These are phyloP conservation scores for Pocillopora damicornis DNA, from an alignment of 64 coral and sea anemone genomes.

Conservation along the genomic window DNA sequence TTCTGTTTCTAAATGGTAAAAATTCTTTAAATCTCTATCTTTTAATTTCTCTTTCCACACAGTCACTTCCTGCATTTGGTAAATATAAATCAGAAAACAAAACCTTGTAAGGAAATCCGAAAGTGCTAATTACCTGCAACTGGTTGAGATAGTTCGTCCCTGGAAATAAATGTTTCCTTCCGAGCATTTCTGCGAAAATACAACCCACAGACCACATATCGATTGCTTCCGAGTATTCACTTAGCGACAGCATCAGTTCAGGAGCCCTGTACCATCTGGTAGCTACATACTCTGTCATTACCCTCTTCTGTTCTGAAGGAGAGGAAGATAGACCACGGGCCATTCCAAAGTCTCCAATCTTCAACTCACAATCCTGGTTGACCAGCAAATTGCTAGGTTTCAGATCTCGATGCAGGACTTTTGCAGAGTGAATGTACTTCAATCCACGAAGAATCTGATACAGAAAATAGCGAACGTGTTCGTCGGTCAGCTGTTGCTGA, in stretches of 20 bases:
- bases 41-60: too few relatives aligned
- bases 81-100: too few relatives aligned
- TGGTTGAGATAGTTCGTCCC: constrained; percentile 98
- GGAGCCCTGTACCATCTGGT: constrained; percentile 97
- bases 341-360: constrained; percentile 98
- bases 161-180: constrained; percentile 85
- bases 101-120: too few relatives aligned
- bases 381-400: constrained; percentile 96
- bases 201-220: constrained; percentile 99
- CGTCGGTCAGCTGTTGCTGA: constrained; percentile 83
- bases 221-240: constrained; percentile 96
- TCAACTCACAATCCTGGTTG: constrained; percentile 88
- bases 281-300: constrained; percentile 97
- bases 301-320: constrained; percentile 80
- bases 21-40: too few relatives aligned
- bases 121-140: constrained; percentile 65
- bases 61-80: too few relatives aligned
- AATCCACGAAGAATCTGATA: constrained; percentile 93
- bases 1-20: too few relatives aligned
- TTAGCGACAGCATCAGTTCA: constrained; percentile 89
- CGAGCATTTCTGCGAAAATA: constrained; percentile 99
- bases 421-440: constrained; percentile 98
- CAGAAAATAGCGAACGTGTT: constrained; percentile 93
- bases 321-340: constrained; percentile 84
- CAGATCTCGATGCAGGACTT: constrained; percentile 94